Evolutionary conservation across 2,888 invertebrate genomes (phyloP).

Genomic region (Hypomecis punctinalis): DNA sequence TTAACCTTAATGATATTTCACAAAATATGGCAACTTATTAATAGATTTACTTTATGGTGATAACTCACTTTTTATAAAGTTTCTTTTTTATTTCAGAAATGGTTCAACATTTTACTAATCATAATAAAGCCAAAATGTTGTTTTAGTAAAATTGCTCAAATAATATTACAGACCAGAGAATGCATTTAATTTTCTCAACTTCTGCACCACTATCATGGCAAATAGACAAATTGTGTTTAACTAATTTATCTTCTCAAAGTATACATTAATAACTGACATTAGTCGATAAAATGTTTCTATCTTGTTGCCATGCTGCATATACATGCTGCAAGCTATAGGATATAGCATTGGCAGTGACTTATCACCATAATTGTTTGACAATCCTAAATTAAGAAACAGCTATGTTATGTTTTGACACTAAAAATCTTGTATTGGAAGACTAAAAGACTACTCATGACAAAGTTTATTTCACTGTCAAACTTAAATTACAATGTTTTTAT

Average conservation of each 20-base stretch:
- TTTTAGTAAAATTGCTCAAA: too few species aligned
- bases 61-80: background rate
- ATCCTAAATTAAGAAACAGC: conserved; percentile 3
- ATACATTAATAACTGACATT: too few species aligned
- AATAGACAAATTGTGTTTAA: too few species aligned
- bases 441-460: conserved; percentile 31
- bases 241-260: too few species aligned
- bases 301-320: too few species aligned
- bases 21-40: conserved; percentile 36
- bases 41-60: background rate
- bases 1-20: conserved; percentile 33
- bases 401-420: background rate
- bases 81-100: background rate
- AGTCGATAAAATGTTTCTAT: too few species aligned
- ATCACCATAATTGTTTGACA: background rate
- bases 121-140: too few species aligned
- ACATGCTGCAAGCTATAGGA: too few species aligned
- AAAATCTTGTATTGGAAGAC: conserved; percentile 36
- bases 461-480: conserved; percentile 10
- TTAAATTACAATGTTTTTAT: background rate
- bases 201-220: too few species aligned
- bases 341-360: background rate
- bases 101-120: background rate
- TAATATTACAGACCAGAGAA: too few species aligned
- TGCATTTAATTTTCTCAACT: too few species aligned